Evolutionary conservation across 2,888 invertebrate species (phyloP).

Genomic region (Ypsolopha scabrella): DNA sequence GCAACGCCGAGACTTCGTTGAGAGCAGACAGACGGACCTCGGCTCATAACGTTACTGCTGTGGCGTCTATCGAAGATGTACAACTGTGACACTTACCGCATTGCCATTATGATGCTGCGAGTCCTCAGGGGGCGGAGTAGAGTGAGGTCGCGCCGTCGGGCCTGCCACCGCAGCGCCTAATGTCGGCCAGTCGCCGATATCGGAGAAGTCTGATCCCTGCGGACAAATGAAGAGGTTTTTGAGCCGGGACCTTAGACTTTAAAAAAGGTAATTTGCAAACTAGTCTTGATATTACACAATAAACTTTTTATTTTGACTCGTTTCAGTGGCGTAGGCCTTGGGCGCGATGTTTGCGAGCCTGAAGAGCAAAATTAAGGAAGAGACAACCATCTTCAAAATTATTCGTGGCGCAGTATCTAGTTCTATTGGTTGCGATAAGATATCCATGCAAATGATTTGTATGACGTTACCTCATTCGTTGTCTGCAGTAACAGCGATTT

Average conservation of each 20-base stretch:
- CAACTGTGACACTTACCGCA: slow-evolving; percentile 33
- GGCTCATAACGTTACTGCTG: too few species aligned
- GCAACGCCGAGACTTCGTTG: too few species aligned
- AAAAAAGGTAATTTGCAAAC: slow-evolving; percentile 27
- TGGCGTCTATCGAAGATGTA: too few species aligned
- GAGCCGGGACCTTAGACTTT: too few species aligned
- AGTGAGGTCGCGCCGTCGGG: slow-evolving; percentile 49
- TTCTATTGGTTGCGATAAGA: too few species aligned
- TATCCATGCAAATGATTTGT: too few species aligned
- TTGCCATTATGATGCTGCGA: slow-evolving; percentile 56
- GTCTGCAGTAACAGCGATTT: too few species aligned
- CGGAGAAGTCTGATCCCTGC: slow-evolving; percentile 88
- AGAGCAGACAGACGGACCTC: too few species aligned
- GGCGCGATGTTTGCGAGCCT: slow-evolving; percentile 83
- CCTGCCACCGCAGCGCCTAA: slow-evolving; percentile 68
- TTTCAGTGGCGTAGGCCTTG: background rate
- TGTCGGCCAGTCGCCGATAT: slow-evolving; percentile 94
- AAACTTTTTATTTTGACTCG: background rate
- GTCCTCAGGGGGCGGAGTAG: slow-evolving; percentile 49
- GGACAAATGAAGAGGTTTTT: slow-evolving; percentile 21
- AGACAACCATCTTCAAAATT: too few species aligned
- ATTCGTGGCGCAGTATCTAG: too few species aligned
- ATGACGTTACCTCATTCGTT: too few species aligned
- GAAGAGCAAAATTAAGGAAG: slow-evolving; percentile 91
- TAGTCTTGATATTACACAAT: slow-evolving; percentile 12